Evolutionary conservation across 2,888 invertebrate genomes (phyloP), one percentile per base, ranked within the genome.

Genomic region (Spilosoma lubricipeda): DNA sequence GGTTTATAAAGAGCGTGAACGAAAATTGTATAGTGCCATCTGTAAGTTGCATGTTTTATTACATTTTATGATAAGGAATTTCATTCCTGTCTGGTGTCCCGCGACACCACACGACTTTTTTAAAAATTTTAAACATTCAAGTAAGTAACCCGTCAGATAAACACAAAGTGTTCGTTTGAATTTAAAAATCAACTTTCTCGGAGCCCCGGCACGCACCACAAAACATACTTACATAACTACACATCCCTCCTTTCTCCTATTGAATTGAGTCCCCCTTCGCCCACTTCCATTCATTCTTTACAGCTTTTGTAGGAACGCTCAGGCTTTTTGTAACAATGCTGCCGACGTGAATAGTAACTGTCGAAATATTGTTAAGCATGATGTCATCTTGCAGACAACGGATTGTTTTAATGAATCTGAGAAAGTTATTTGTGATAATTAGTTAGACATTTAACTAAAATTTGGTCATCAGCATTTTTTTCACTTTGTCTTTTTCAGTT

Each of bases 221-320:
- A 93, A 93, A 93, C 91, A 94, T 88, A 91, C 92, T 92, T 92
- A 93, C 91, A 89, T 92, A 92, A 93, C 92, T 90, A 90, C 92
- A 93, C 91, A 92, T 91, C 90, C 91, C 92, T 90, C 90, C 88
- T 91, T 91, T 91, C 91, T 91, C 84, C 90, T 91, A 93, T 95
- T 94, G 92, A 94, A 93, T 93, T 90, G 90, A 87, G 89, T 88
- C 87, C 91, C 77, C 88, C 88, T 83, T 89, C 91, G 87, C 91
- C 90, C 91, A 88, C 91, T 90, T 89, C 91, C 92, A 92, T 93
- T 94, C 93, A 94, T 94, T 94, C 94, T 93, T 93, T 91, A 90
- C 90, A 91, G 92, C 93, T 93, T 94, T 94, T 94, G 93, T 94
- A 91, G 90, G 86, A 91, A 88, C 90, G 91, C 90, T 90, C 89